Evolutionary conservation across 2,888 invertebrate genomes (phyloP).

Genomic region (Smittia aterrima): DNA sequence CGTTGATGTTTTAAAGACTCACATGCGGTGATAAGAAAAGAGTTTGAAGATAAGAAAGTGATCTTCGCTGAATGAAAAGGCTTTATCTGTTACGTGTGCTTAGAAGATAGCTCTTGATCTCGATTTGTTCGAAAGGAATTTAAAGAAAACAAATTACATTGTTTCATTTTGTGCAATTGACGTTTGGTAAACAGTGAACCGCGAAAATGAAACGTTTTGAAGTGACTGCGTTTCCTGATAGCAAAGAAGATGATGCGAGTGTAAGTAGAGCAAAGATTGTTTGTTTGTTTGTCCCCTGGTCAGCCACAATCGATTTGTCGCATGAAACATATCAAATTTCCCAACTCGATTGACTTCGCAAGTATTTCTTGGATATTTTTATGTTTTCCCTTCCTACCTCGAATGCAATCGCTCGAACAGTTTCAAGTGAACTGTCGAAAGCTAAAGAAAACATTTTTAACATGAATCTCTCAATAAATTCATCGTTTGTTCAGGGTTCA

Average conservation of each 20-base stretch:
- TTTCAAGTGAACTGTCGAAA: background rate
- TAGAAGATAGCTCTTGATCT: background rate
- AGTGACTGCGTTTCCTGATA: background rate
- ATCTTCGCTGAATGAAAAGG: slow-evolving; percentile 1
- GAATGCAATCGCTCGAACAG: background rate
- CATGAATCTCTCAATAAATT: background rate
- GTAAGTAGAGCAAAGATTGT: background rate
- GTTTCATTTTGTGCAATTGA: background rate
- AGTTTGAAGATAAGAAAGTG: slow-evolving; percentile 2
- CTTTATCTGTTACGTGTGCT: background rate
- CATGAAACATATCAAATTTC: background rate
- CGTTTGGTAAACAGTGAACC: background rate
- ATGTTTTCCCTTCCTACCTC: slow-evolving; percentile 1
- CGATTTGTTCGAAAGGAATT: background rate
- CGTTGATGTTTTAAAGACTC: too few species aligned
- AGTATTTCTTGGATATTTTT: background rate
- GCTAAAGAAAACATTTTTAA: background rate
- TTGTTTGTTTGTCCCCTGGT: background rate
- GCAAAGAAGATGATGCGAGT: slow-evolving; percentile 6
- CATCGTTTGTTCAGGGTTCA: background rate
- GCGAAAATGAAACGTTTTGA: background rate
- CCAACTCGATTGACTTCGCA: background rate
- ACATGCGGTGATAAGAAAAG: background rate
- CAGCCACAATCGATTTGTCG: background rate
- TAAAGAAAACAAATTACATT: background rate